phyloP scores from a whole-genome alignment of 2,113 vertebrate species.

The chimpanzee (Pan troglodytes) region NHGRI_mPanTro3-v2.1_pri NC_072398.2:181759001-181759500 shows the following conservation, averaged over 20 bases:
- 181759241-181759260: not conserved
- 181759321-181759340: not conserved
- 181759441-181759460: not conserved
- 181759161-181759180: not conserved
- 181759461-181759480: not conserved
- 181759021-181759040: not conserved
- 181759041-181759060: not conserved
- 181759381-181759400: not conserved
- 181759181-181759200: not conserved
- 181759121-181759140: not conserved
- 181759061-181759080: slow-evolving; percentile 1
- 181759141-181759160: not conserved
- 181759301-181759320: slow-evolving; percentile 1
- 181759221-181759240: not conserved
- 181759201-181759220: not conserved
- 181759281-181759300: not conserved
- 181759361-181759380: not conserved
- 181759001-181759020: slow-evolving; percentile 8
- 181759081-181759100: not conserved
- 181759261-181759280: not conserved
- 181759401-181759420: not conserved
- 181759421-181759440: not conserved
- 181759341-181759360: not conserved
- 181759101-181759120: not conserved
- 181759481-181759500: not conserved